Conservation (phyloP, 2,888 invertebrate species). For the Rapana venosa region DNA sequence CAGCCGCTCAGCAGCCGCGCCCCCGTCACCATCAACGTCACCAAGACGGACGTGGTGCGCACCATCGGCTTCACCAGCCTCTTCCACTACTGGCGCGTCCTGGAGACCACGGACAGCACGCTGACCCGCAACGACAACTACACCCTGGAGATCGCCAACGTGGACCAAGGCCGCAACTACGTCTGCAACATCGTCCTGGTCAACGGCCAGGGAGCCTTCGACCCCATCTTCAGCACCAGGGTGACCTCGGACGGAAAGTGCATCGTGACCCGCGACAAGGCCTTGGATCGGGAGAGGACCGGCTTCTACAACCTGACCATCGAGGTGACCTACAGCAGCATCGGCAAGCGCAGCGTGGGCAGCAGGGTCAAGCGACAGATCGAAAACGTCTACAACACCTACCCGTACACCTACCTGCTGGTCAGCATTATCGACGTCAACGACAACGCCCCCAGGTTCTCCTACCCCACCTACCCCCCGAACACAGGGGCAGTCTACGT, state of each 20-base stretch:
- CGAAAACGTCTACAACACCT: slow-evolving; percentile 58
- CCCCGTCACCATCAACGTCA: slow-evolving; percentile 57
- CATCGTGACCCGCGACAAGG: neutral
- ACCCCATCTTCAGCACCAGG: neutral
- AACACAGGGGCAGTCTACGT: slow-evolving; percentile 82
- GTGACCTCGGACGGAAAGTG: neutral
- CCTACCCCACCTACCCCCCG: slow-evolving; percentile 83
- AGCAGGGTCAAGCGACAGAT: slow-evolving; percentile 24
- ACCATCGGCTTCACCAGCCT: slow-evolving; percentile 55
- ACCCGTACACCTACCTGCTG: slow-evolving; percentile 81
- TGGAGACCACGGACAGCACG: slow-evolving; percentile 3
- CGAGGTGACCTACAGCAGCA: neutral
- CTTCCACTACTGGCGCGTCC: slow-evolving; percentile 29
- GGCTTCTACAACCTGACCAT: slow-evolving; percentile 24
- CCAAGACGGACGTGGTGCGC: slow-evolving; percentile 47
- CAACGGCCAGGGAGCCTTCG: neutral
- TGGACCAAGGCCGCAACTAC: neutral
- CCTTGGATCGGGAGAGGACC: neutral
- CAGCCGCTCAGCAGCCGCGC: slow-evolving; percentile 59
- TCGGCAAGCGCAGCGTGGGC: slow-evolving; percentile 19
- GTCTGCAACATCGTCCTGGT: neutral
- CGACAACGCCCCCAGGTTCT: slow-evolving; percentile 91
- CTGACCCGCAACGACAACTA: neutral
- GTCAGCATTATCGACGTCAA: slow-evolving; percentile 92
- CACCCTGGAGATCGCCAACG: slow-evolving; percentile 14